Percentiles rank a stretch among this genome's conserved stretches.
Conservation (phyloP, 2,888 invertebrate genomes). For the Tenthredo amoena region DNA sequence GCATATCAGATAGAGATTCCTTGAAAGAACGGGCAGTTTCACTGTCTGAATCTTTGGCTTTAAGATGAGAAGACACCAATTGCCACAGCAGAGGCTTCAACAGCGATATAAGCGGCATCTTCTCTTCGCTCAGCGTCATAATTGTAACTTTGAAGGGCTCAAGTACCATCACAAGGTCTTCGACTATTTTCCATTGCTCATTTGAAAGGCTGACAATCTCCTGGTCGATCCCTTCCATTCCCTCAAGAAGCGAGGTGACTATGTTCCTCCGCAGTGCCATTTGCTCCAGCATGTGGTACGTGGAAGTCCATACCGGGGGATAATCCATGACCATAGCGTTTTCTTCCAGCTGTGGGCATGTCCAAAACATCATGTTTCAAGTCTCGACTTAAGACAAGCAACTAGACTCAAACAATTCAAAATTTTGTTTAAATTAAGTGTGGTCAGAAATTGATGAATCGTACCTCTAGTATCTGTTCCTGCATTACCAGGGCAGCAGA, state of each 20-base stretch:
- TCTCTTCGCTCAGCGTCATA: conserved; percentile 79
- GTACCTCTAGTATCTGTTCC: conserved; percentile 74
- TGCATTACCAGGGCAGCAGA: conserved; percentile 73
- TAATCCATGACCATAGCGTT: conserved; percentile 74
- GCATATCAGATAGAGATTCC: conserved; percentile 74
- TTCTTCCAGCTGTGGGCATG: conserved; percentile 70
- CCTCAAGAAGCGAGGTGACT: conserved; percentile 73
- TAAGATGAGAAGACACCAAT: conserved; percentile 77
- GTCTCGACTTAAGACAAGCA: neutral
- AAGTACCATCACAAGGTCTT: conserved; percentile 77
- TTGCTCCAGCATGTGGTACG: conserved; percentile 78
- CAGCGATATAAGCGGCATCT: conserved; percentile 78
- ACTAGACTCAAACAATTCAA: neutral
- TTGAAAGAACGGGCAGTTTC: conserved; percentile 74
- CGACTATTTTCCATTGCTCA: conserved; percentile 77
- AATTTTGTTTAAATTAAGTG: neutral
- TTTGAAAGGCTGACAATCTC: conserved; percentile 70
- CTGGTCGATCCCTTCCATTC: conserved; percentile 73
- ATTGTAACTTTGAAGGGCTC: conserved; percentile 79
- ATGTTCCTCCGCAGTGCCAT: conserved; percentile 73
- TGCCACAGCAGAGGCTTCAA: conserved; percentile 80
- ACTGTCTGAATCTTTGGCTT: conserved; percentile 75
- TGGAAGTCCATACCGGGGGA: conserved; percentile 77
- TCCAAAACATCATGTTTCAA: neutral
- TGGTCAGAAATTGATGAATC: conserved; percentile 6